Evolutionary conservation across 1,140 invertebrate species (phyloP), one percentile per base, ranked within the genome.

Genomic region (Apis florea): DNA sequence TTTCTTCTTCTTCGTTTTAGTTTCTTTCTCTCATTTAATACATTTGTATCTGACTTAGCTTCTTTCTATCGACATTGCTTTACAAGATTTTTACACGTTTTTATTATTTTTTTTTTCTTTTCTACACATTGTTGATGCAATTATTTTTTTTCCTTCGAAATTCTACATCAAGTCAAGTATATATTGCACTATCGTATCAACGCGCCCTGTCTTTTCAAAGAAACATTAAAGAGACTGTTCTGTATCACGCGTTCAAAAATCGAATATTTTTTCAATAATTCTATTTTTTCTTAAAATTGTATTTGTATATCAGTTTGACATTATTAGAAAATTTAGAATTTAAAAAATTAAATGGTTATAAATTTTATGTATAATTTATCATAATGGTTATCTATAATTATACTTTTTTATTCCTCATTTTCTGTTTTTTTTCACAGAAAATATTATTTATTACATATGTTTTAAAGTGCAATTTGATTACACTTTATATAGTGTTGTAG

Each of bases 141-240:
- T 70, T 21, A 13, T 54, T n/a, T 12, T 21, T 21, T 40, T 11
- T 54, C 31, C 1, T 58, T 70, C n/a, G 13, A 79, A 31, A 61
- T 56, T 17, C 47, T 59, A 19, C 21, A 40, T 51, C 63, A 13
- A 40, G 2, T 2, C 61, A 51, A 58, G 21, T 58, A 80, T 26
- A 47, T 63, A 72, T 85, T 85, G 51, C 79, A 72, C 26, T 54
- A 82, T 82, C 54, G 63, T 81, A 40, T 40, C 69, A 31, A 85
- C 56, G 56, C 51, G 49, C 31, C 54, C 49, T 79, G 58, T 58
- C 26, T 83, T 71, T 49, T 53, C 24, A 31, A 12, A 19, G 21
- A 59, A 24, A 8, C 31, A 47, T 51, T 61, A 49, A 67, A 13
- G 19, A 11, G 19, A 4, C 40, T 67, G 21, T 47, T 67, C 40